Evolutionary conservation across 1,140 invertebrate species (phyloP), one percentile per base, ranked within the genome.

Genomic region (Pinna nobilis): DNA sequence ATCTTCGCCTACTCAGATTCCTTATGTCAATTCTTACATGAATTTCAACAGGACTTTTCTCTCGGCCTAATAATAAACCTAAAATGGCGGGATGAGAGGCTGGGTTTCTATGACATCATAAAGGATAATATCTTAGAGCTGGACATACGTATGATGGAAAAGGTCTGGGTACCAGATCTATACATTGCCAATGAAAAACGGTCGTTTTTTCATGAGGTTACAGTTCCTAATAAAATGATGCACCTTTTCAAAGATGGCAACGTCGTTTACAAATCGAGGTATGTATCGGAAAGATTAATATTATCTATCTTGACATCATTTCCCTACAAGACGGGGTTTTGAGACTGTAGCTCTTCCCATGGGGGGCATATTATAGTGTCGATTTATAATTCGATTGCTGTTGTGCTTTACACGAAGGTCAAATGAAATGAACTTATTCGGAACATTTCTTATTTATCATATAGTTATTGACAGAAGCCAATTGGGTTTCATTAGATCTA

Each of bases 101-200:
- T 92, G 20, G 33, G 1, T 23, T 81, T 70, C 37, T 95, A 97
- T 88, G 96, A 94, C 77, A 78, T 86, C 53, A 77, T 79, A 25
- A 81, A 61, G 23, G 15, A 68, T 0, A 66, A 60, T 0, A 63
- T 61, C 7, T 60, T 81, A 11, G 74, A 81, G 32, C 67, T 79
- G 3, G 79, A 77, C 49, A 44, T 61, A 6, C 65, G 66, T 18
- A 50, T 76, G 1, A 77, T 77, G 44, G 68, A 68, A 2, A 41
- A 49, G 4, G 92, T 93, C 68, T 93, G 92, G 92, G 91, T 92
- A 64, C 92, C 92, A 3, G 92, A 93, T 78, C 90, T 92, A 0
- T 93, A 92, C 82, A 93, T 93, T 77, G 91, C 92, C 11, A 93
- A 93, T 76, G 92, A 92, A 15, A 93, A 93, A 84, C 89, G 92